Base-by-base conservation (phyloP, 2,113 vertebrate species). In the Silurus meridionalis region DNA sequence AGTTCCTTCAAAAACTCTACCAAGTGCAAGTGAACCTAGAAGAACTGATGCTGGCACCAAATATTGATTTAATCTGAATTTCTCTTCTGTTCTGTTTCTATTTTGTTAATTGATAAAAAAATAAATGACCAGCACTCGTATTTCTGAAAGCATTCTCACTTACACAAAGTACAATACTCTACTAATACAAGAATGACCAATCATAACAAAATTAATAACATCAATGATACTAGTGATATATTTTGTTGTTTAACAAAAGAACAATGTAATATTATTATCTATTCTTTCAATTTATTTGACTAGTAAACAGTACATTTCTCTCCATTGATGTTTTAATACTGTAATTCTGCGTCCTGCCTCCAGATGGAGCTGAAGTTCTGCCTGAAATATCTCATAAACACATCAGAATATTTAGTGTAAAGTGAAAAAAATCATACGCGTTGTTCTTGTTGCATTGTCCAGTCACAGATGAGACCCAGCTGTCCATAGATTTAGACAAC, bases 331-430 rank as follows among this genome's bases (percentile, higher is more conserved):
- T 55, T 53, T 77, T 28, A 63, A 3, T 72, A 17, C 37, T 72
- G 17, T 63, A 82, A 19, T 48, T 87, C 80, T 88, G 80, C 83
- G 64, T 2, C 71, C 0, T 10, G 8, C 28, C 93, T 86, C 92
- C 91, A 93, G 94, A 92, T 93, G 92, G 89, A 87, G 91, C 86
- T 8, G 81, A 82, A 91, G 4, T 14, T 85, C 83, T 63, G 9
- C 82, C 6, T 81, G 4, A 78, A 78, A 78, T 57, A 28, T 48
- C 19, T 48, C 46, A 75, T 57, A 23, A 4, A 55, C 74, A 53
- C 74, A 25, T 13, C 72, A n/a, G 48, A 75, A 6, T 11, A n/a
- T 23, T 7, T 13, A 23, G 69, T 46, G 69, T 48, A 72, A 46
- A 50, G 37, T 50, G 46, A 1, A 37, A 37, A 37, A 37, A 37